phyloP scores from a whole-genome alignment of 2,888 invertebrate genomes.

The Acleris sparsana region DNA sequence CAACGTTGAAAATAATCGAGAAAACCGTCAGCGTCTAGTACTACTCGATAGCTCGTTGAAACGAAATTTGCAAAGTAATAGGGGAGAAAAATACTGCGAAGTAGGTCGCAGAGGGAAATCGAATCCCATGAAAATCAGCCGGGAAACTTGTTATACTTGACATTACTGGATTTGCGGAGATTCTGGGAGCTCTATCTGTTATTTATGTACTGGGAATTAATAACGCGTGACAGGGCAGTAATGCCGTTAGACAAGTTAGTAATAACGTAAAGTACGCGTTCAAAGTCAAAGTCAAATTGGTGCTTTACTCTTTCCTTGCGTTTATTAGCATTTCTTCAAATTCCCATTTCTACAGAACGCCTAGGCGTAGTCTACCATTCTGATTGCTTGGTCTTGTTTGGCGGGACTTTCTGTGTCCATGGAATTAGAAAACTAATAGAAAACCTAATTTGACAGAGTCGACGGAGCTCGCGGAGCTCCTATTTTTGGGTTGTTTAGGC shows the following conservation, averaged over 20 bases:
- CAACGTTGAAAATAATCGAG: not conserved
- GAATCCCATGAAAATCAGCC: constrained; percentile 25
- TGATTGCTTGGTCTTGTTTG: too few relatives aligned
- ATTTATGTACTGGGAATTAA: constrained; percentile 16
- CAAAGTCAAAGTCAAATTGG: too few relatives aligned
- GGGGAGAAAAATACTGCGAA: constrained; percentile 29
- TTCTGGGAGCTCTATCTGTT: constrained; percentile 4
- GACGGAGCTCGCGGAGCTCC: too few relatives aligned
- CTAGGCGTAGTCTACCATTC: too few relatives aligned
- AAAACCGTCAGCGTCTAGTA: constrained; percentile 16
- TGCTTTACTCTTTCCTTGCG: too few relatives aligned
- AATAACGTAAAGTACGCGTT: not conserved
- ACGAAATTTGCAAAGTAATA: constrained; percentile 36
- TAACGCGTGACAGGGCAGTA: constrained; percentile 3
- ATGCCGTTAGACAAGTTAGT: constrained; percentile 1
- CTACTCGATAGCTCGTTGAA: constrained; percentile 28
- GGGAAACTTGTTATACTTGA: constrained; percentile 31
- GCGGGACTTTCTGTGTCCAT: too few relatives aligned
- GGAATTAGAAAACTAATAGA: too few relatives aligned
- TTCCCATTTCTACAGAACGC: too few relatives aligned
- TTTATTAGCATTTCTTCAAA: too few relatives aligned
- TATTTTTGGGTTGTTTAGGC: too few relatives aligned
- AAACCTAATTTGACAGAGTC: too few relatives aligned
- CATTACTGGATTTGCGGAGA: constrained; percentile 26
- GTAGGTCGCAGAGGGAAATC: constrained; percentile 34